Base-by-base conservation (phyloP, 2,888 invertebrate species). In the Andrena fulva region DNA sequence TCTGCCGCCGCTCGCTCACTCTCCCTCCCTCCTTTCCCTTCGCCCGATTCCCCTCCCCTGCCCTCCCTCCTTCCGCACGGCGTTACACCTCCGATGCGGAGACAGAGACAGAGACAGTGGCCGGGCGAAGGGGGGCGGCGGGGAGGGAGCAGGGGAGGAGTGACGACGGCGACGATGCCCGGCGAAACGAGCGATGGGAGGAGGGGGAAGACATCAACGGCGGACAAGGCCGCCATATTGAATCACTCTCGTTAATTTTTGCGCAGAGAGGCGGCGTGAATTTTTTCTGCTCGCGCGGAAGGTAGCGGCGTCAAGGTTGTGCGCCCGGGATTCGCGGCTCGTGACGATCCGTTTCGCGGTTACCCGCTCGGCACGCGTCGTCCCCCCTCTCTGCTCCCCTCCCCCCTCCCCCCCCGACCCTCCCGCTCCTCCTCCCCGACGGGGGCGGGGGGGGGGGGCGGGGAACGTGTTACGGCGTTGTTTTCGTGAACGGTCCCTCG, bases 201-300 rank as follows among this genome's bases (percentile, higher is more conserved):
- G 82, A 72, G 84, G 85, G 56, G 82, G 77, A 77, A 76, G 81
- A 80, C 88, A 86, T 86, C 82, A 87, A 84, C 84, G 74, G 71
- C 85, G 86, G 89, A 94, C 94, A 94, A 95, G 95, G 94, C 94
- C 95, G 95, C 95, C 95, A 95, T 95, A 95, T 95, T 95, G 95
- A 95, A 95, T 95, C 95, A 95, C 95, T 95, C 95, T 95, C 95
- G 95, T 95, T 95, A 95, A 95, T 95, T 95, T 95, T 94, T 89
- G 94, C 94, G 93, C 93, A 94, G 93, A 94, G 93, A 94, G 94
- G 88, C 89, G 87, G 89, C 89, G 91, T 91, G 90, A 91, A 91
- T 91, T 92, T 90, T 91, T 92, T 89, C 80, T 81, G 79, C 85
- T 79, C 66, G 72, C 77, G 78, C 72, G 84, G 69, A 87, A 84